phyloP scores from a whole-genome alignment of 2,113 vertebrate genomes.

The Thermophis baileyi region DNA sequence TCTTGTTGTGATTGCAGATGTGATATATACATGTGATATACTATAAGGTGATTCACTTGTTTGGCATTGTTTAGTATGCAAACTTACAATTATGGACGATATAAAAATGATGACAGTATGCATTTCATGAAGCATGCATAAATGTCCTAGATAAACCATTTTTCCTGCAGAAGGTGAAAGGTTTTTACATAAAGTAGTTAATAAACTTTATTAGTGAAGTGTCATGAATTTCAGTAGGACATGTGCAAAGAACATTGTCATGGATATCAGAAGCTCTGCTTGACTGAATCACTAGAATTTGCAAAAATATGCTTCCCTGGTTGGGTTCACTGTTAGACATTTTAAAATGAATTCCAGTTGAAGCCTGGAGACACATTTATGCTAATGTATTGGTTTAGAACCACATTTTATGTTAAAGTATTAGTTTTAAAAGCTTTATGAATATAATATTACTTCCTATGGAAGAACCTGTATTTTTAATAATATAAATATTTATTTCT shows the following conservation, averaged over 20 bases:
- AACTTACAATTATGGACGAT: background rate
- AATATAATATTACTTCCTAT: background rate
- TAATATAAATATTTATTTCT: background rate
- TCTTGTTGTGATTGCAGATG: background rate
- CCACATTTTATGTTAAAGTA: background rate
- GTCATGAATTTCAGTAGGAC: background rate
- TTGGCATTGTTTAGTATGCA: background rate
- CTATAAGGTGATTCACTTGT: background rate
- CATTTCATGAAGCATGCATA: background rate
- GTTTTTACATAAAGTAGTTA: background rate
- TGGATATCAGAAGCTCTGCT: background rate
- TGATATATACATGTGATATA: background rate
- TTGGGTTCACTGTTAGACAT: background rate
- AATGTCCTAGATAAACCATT: background rate
- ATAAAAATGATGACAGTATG: background rate
- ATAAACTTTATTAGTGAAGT: background rate
- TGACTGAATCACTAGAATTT: background rate
- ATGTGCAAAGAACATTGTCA: background rate
- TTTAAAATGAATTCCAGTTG: background rate
- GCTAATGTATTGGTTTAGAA: background rate
- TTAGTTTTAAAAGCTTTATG: background rate
- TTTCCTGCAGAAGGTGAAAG: slow-evolving; percentile 1
- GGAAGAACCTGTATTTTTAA: background rate
- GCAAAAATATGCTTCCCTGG: background rate
- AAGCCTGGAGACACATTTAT: background rate